A percentile compares a stretch with the other conserved stretches of the same genome.
These are phyloP conservation scores for Cybosia mesomella DNA, from an alignment of 2,888 invertebrate genomes.

Conservation along the genomic window DNA sequence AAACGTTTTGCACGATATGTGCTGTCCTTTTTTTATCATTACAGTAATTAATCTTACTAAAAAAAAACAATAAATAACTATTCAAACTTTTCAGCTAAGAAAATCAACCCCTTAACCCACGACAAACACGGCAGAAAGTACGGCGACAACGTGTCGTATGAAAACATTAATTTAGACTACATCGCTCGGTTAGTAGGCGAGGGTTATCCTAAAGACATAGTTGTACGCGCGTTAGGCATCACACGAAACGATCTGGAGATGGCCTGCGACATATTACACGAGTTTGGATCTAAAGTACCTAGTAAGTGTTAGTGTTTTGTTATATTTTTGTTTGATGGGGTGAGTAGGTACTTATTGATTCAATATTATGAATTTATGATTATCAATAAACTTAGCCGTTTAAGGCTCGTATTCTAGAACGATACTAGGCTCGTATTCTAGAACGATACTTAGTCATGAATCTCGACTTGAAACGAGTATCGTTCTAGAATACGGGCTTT, in stretches of 20 bases:
- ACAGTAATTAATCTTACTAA: too few relatives aligned
- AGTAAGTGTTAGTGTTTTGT: conserved; percentile 70
- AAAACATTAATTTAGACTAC: conserved; percentile 96
- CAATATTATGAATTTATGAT: too few relatives aligned
- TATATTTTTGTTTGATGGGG: conserved; percentile 20
- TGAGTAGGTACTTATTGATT: conserved; percentile 18
- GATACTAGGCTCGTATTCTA: too few relatives aligned
- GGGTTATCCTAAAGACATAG: conserved; percentile 96
- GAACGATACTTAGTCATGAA: too few relatives aligned
- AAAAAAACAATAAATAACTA: too few relatives aligned
- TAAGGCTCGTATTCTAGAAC: too few relatives aligned
- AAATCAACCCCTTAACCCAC: conserved; percentile 83
- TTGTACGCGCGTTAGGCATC: conserved; percentile 96
- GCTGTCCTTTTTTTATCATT: too few relatives aligned
- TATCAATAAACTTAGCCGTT: not conserved
- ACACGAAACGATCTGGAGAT: conserved; percentile 97
- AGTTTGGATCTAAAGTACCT: conserved; percentile 90
- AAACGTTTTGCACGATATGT: too few relatives aligned
- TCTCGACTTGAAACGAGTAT: too few relatives aligned
- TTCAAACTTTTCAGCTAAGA: conserved; percentile 70
- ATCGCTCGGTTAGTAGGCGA: conserved; percentile 95
- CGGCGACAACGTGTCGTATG: conserved; percentile 89
- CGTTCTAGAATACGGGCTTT: too few relatives aligned
- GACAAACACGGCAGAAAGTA: conserved; percentile 82
- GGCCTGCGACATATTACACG: conserved; percentile 97